Evolutionary conservation across 2,888 invertebrate species (phyloP).

Genomic region (Folsomia manolachei): DNA sequence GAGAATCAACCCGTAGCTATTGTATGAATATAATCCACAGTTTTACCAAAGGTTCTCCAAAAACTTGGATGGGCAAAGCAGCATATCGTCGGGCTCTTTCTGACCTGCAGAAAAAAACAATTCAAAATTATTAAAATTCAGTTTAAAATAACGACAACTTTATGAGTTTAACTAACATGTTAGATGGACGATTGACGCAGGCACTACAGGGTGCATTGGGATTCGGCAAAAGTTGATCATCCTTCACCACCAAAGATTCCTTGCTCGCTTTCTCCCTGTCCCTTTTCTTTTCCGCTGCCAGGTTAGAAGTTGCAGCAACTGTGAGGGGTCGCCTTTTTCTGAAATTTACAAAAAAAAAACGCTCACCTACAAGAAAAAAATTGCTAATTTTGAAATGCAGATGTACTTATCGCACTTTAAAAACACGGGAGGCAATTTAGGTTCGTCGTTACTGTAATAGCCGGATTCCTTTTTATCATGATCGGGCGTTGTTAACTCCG

Average conservation of each 20-base stretch:
- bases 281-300: not conserved
- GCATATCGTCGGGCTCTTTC: constrained; percentile 61
- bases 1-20: not conserved
- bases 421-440: constrained; percentile 46
- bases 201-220: constrained; percentile 21
- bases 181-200: constrained; percentile 39
- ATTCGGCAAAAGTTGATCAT: constrained; percentile 13
- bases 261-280: constrained; percentile 36
- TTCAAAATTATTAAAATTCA: too few relatives aligned
- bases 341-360: not conserved
- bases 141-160: too few relatives aligned
- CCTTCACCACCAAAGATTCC: constrained; percentile 29
- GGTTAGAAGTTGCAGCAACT: constrained; percentile 2
- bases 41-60: constrained; percentile 80
- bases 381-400: not conserved
- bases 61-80: constrained; percentile 83
- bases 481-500: constrained; percentile 49
- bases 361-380: too few relatives aligned
- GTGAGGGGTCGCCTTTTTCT: constrained; percentile 44
- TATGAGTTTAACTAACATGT: too few relatives aligned
- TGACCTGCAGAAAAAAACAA: too few relatives aligned
- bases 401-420: constrained; percentile 42
- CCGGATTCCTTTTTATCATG: constrained; percentile 50
- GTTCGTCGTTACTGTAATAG: constrained; percentile 49
- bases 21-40: too few relatives aligned